Percentiles rank a stretch among this genome's conserved stretches.
Evolutionary conservation across 92 coral and sea anemone species (phyloP).

Genomic region (Chrysogorgia sp.): DNA sequence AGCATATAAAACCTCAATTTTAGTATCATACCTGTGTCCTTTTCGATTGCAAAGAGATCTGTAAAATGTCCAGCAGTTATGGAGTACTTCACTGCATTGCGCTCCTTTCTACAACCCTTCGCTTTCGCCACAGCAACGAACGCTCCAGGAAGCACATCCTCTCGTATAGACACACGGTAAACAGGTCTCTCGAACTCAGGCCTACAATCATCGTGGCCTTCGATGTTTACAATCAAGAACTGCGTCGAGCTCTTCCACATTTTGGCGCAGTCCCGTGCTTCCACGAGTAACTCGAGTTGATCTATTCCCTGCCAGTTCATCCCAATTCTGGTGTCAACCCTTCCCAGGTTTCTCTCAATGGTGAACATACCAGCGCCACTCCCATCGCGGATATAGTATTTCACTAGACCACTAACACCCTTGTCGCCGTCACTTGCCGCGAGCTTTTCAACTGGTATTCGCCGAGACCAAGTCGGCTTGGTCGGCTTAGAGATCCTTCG

Average conservation of each 20-base stretch:
- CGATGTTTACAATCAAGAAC: slow-evolving; percentile 62
- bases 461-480: no score
- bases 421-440: slow-evolving; percentile 74
- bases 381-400: slow-evolving; percentile 71
- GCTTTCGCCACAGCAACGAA: slow-evolving; percentile 81
- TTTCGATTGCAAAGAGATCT: slow-evolving; percentile 66
- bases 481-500: slow-evolving; percentile 1
- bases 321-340: slow-evolving; percentile 62
- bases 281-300: slow-evolving; percentile 72
- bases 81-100: slow-evolving; percentile 51
- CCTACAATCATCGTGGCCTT: slow-evolving; percentile 54
- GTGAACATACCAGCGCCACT: slow-evolving; percentile 77
- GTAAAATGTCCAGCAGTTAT: slow-evolving; percentile 69
- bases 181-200: slow-evolving; percentile 69
- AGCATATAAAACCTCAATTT: not conserved
- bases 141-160: slow-evolving; percentile 68
- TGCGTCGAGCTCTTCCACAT: slow-evolving; percentile 67
- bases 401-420: slow-evolving; percentile 65
- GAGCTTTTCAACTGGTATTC: slow-evolving; percentile 60
- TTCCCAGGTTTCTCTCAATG: slow-evolving; percentile 65
- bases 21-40: slow-evolving; percentile 73
- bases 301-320: slow-evolving; percentile 57
- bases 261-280: slow-evolving; percentile 77
- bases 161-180: slow-evolving; percentile 62
- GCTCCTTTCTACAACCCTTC: slow-evolving; percentile 18